These are phyloP conservation scores for Brachyalestes nurse DNA, from an alignment of 2,797 vertebrate species.

Conservation along the genomic window DNA sequence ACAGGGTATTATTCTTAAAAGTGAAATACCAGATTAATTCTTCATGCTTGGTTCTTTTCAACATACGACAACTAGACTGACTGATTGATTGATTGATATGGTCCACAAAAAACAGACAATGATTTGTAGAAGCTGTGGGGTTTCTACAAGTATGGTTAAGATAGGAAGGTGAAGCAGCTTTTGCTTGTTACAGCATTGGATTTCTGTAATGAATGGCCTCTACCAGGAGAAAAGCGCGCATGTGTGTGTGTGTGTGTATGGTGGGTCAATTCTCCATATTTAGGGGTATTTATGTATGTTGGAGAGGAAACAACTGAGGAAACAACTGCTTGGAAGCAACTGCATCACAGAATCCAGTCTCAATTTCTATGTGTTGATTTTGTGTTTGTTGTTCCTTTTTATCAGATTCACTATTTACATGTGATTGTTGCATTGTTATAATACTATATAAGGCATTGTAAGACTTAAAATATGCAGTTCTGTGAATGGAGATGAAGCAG, in stretches of 20 bases:
- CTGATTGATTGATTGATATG: background rate
- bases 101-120: background rate
- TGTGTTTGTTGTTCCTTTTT: background rate
- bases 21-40: background rate
- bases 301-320: slow-evolving; percentile 39
- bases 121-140: background rate
- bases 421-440: background rate
- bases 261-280: background rate
- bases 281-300: slow-evolving; percentile 17
- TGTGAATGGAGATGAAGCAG: background rate
- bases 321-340: background rate
- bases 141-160: slow-evolving; percentile 7
- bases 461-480: background rate
- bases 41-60: background rate
- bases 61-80: background rate
- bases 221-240: background rate
- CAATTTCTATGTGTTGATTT: background rate
- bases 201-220: slow-evolving; percentile 45
- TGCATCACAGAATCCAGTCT: background rate
- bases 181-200: slow-evolving; percentile 41
- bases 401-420: background rate
- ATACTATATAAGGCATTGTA: too few relatives aligned
- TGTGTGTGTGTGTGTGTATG: too few relatives aligned
- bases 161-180: slow-evolving; percentile 13
- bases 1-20: background rate